Conservation (phyloP, 1,140 invertebrate species). For the Metopolophium dirhodum region DNA sequence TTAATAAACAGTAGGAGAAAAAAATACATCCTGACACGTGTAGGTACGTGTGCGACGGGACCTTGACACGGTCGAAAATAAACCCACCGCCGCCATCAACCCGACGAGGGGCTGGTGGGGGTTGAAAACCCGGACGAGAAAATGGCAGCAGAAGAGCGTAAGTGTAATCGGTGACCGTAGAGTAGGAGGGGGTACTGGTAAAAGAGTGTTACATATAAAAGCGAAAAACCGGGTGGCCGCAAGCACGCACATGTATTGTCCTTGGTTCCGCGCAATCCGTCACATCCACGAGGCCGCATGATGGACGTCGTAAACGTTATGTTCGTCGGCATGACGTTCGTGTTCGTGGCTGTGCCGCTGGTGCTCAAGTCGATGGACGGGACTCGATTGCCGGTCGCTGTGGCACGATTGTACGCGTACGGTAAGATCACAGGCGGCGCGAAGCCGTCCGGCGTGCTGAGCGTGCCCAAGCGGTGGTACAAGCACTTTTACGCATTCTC, state of each 20-base stretch:
- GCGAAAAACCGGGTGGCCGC: not conserved
- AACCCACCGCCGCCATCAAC: not conserved
- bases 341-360: not conserved
- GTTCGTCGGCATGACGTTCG: slow-evolving; percentile 7
- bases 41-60: no score
- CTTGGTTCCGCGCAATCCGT: not conserved
- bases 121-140: not conserved
- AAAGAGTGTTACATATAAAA: not conserved
- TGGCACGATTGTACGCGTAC: slow-evolving; percentile 5
- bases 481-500: not conserved
- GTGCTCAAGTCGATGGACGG: not conserved
- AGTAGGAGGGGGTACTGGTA: not conserved
- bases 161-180: not conserved
- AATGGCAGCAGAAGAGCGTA: not conserved
- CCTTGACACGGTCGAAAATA: not conserved
- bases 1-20: no score
- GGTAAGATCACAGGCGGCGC: slow-evolving; percentile 34
- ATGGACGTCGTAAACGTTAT: slow-evolving; percentile 24
- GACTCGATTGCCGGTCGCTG: not conserved
- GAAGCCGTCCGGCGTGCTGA: not conserved
- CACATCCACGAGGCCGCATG: no score
- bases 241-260: no score
- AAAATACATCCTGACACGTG: not conserved
- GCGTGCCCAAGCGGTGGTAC: slow-evolving; percentile 45
- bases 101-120: no score